Conservation (phyloP, 2,113 vertebrate genomes). For the Ranitomeya variabilis region DNA sequence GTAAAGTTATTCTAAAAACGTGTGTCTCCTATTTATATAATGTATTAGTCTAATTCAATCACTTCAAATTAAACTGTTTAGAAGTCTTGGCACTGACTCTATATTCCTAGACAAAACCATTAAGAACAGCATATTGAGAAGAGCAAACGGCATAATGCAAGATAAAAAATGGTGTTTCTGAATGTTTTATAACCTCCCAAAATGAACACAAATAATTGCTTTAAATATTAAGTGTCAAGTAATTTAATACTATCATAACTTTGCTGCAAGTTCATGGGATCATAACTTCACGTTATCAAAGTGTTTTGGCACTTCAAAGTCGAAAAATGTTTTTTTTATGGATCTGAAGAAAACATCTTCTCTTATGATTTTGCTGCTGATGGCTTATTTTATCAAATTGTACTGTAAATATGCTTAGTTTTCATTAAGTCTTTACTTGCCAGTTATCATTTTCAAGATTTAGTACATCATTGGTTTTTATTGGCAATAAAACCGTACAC, state of each 20-base stretch:
- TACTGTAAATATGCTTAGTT: constrained; percentile 29
- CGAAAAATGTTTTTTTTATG: constrained; percentile 28
- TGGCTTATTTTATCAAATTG: constrained; percentile 36
- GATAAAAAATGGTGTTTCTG: constrained; percentile 35
- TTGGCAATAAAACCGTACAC: constrained; percentile 3
- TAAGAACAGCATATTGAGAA: constrained; percentile 40
- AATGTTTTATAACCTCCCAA: constrained; percentile 46
- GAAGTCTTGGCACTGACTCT: constrained; percentile 32
- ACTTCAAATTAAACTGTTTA: constrained; percentile 49
- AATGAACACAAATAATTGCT: constrained; percentile 36
- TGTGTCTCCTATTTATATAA: constrained; percentile 51
- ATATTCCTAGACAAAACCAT: constrained; percentile 40
- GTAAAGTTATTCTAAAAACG: constrained; percentile 25
- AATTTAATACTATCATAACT: constrained; percentile 54
- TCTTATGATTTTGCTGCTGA: neutral
- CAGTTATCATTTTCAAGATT: constrained; percentile 35
- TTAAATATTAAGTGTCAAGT: constrained; percentile 46
- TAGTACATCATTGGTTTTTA: constrained; percentile 32
- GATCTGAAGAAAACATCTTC: neutral
- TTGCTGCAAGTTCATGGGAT: constrained; percentile 36
- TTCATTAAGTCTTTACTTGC: constrained; percentile 36
- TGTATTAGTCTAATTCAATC: constrained; percentile 35
- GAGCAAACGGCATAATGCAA: constrained; percentile 34
- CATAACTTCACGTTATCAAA: constrained; percentile 40
- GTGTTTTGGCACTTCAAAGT: constrained; percentile 28